phyloP scores from a whole-genome alignment of 2,888 invertebrate genomes.

The Ophonus ardosiacus region DNA sequence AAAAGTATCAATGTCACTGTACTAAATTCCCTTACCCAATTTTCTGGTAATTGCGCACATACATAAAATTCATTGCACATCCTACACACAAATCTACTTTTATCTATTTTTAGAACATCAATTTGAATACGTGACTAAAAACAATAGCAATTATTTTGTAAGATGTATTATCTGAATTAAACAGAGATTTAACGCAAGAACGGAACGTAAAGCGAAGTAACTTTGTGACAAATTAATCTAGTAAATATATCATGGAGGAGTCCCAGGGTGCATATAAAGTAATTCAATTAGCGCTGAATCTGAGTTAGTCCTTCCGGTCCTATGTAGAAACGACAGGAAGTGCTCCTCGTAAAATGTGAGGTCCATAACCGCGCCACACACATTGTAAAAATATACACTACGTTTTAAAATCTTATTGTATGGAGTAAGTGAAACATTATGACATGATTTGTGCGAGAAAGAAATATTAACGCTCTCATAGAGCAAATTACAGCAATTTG shows the following conservation, averaged over 20 bases:
- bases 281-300: neutral
- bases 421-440: neutral
- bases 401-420: neutral
- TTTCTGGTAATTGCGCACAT: neutral
- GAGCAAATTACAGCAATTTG: slow-evolving; percentile 7
- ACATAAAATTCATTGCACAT: neutral
- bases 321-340: slow-evolving; percentile 41
- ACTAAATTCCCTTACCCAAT: neutral
- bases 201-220: neutral
- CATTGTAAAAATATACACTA: neutral
- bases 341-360: slow-evolving; percentile 47
- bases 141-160: neutral
- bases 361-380: slow-evolving; percentile 34
- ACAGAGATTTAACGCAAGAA: neutral
- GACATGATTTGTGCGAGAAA: slow-evolving; percentile 7
- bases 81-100: neutral
- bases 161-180: neutral
- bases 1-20: neutral
- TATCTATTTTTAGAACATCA: neutral
- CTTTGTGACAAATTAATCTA: neutral
- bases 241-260: slow-evolving; percentile 1
- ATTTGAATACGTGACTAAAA: neutral
- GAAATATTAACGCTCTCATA: neutral
- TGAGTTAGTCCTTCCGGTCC: slow-evolving; percentile 46
- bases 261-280: slow-evolving; percentile 6